Conservation (phyloP, 2,113 vertebrate genomes). For the Furnarius figulus region DNA sequence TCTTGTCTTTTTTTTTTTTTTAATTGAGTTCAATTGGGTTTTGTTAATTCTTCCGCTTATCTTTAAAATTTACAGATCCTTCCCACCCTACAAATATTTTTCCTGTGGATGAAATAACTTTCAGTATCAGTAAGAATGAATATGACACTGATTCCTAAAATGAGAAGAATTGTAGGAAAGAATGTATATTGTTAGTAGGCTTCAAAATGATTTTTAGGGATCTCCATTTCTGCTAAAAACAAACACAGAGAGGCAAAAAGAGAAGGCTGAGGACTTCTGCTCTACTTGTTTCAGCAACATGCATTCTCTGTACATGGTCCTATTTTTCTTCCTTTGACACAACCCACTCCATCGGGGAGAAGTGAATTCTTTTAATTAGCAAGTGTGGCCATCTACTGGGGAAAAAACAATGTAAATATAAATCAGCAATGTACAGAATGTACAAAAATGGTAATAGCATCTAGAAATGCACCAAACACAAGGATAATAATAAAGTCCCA, state of each 20-base stretch:
- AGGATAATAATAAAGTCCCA: not conserved
- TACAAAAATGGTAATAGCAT: not conserved
- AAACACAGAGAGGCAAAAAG: not conserved
- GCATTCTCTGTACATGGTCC: not conserved
- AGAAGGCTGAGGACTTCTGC: not conserved
- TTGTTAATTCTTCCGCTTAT: not conserved
- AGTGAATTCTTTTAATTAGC: not conserved
- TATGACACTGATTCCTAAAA: not conserved
- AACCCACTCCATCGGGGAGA: not conserved
- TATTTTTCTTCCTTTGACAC: not conserved
- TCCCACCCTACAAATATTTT: not conserved
- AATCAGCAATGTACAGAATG: not conserved
- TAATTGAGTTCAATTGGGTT: not conserved
- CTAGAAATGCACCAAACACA: not conserved
- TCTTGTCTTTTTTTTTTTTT: not conserved
- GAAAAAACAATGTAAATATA: not conserved
- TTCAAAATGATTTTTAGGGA: not conserved
- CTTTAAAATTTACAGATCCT: not conserved
- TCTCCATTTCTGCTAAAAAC: not conserved
- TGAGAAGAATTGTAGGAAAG: not conserved
- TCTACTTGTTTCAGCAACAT: not conserved
- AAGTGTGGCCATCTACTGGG: slow-evolving; percentile 42
- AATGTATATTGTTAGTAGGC: not conserved
- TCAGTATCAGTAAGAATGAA: not conserved
- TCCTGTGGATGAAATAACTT: not conserved